Evolutionary conservation across 2,888 invertebrate species (phyloP).

Genomic region (Apantesis nais): DNA sequence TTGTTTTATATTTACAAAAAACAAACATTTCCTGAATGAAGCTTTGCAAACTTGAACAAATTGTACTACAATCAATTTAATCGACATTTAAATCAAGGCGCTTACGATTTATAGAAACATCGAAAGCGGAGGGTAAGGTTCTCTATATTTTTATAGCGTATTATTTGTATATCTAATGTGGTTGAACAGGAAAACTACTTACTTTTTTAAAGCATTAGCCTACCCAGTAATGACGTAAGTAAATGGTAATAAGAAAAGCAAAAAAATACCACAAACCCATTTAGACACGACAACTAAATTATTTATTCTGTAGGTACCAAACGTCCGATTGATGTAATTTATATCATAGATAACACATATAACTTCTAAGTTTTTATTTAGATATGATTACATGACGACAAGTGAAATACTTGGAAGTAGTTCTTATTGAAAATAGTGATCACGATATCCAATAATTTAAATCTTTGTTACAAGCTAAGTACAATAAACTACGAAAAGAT

Average conservation of each 20-base stretch:
- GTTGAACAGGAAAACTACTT: background rate
- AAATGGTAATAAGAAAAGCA: background rate
- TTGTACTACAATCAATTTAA: background rate
- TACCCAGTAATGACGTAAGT: background rate
- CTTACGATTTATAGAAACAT: background rate
- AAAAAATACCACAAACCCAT: background rate
- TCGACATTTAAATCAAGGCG: background rate
- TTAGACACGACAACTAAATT: background rate
- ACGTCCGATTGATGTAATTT: background rate
- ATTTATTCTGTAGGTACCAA: background rate
- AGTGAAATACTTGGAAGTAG: background rate
- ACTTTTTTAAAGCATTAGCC: background rate
- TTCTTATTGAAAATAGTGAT: too few relatives aligned
- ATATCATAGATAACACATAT: background rate
- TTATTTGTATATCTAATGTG: background rate
- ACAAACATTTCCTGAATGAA: background rate
- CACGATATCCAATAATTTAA: too few relatives aligned
- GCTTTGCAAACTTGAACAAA: background rate
- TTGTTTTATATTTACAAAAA: background rate
- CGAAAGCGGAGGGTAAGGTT: background rate
- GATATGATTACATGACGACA: background rate
- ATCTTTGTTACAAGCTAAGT: too few relatives aligned
- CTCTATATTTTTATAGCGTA: background rate
- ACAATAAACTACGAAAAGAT: too few relatives aligned
- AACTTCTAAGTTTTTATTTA: background rate